Evolutionary conservation across 1,140 invertebrate genomes (phyloP).

Genomic region (Nylanderia fulva): DNA sequence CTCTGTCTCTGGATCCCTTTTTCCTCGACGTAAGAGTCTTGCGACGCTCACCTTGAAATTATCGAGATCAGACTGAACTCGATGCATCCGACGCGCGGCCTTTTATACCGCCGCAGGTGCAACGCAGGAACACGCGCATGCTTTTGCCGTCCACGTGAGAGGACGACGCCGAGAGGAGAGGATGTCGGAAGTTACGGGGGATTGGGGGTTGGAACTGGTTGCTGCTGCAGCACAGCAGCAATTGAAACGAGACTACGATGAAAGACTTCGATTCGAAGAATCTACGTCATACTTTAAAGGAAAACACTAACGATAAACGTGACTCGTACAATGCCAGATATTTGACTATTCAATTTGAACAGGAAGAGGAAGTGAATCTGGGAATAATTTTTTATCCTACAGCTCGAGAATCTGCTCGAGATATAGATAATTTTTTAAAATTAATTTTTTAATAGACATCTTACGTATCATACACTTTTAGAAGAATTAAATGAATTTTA

Average conservation of each 20-base stretch:
- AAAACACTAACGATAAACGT: neutral
- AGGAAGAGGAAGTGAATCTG: too few species aligned
- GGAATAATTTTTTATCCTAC: too few species aligned
- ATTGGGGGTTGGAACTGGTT: too few species aligned
- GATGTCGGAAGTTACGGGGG: neutral
- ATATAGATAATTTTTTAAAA: neutral
- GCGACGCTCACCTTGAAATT: neutral
- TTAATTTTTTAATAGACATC: too few species aligned
- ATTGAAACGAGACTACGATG: neutral
- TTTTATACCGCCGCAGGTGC: conserved; percentile 65
- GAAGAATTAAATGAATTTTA: too few species aligned
- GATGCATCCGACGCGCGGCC: conserved; percentile 18
- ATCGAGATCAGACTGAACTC: conserved; percentile 62
- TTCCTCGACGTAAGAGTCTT: neutral
- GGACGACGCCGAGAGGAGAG: neutral
- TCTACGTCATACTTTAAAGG: too few species aligned
- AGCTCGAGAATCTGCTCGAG: neutral
- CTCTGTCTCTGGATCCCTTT: neutral
- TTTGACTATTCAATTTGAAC: neutral
- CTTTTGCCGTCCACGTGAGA: conserved; percentile 65
- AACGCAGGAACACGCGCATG: conserved; percentile 64
- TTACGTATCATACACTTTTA: too few species aligned
- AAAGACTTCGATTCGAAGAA: neutral
- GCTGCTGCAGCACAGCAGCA: neutral
- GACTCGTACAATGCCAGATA: neutral